Percentiles rank a stretch among this genome's conserved stretches.
These are phyloP conservation scores for Hyphantria cunea DNA, from an alignment of 1,140 invertebrate genomes.

Conservation along the genomic window DNA sequence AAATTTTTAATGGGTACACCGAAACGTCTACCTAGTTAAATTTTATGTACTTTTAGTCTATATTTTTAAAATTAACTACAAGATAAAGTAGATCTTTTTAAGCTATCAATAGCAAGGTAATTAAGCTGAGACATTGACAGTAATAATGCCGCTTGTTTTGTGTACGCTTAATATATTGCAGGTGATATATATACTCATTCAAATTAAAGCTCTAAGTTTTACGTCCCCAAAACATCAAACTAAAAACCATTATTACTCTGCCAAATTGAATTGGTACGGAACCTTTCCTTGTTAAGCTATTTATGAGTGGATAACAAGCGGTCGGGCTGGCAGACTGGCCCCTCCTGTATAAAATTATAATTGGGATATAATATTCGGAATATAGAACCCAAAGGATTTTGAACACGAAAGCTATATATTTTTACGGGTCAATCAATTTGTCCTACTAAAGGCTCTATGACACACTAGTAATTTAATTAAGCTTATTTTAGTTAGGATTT, in stretches of 20 bases:
- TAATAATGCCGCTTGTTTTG: conserved; percentile 5
- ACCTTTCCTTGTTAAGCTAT: conserved; percentile 59
- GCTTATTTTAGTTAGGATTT: no score
- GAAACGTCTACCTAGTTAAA: no score
- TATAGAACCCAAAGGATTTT: conserved; percentile 30
- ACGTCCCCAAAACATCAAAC: conserved; percentile 46
- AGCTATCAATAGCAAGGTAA: neutral
- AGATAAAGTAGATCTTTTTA: neutral
- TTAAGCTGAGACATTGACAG: conserved; percentile 1
- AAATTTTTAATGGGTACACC: no score
- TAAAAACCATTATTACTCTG: conserved; percentile 52
- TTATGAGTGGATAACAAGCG: conserved; percentile 57
- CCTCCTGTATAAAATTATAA: conserved; percentile 58
- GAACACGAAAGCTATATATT: conserved; percentile 29
- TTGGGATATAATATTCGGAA: conserved; percentile 52
- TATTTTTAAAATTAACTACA: neutral
- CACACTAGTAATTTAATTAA: neutral
- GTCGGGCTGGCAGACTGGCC: conserved; percentile 41
- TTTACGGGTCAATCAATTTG: conserved; percentile 39
- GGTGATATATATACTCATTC: conserved; percentile 17
- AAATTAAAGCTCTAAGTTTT: conserved; percentile 43
- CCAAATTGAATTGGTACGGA: conserved; percentile 57
- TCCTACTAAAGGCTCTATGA: conserved; percentile 22
- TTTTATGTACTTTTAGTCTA: no score
- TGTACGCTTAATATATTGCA: conserved; percentile 13